Percentiles rank a stretch among this genome's conserved stretches.
phyloP scores from a whole-genome alignment of 2,888 invertebrate species.

The Xylophagus ater region DNA sequence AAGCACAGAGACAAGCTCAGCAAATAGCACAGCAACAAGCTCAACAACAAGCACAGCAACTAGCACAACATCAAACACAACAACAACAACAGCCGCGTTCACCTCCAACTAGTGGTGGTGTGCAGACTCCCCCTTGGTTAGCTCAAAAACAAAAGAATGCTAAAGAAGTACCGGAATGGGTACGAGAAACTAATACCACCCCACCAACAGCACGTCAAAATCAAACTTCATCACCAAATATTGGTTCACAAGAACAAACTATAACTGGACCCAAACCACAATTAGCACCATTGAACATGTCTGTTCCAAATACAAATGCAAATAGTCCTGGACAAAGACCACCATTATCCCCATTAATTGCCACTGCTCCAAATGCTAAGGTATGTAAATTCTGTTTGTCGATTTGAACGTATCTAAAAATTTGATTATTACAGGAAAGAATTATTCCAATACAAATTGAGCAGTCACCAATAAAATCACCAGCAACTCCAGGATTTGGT shows the following conservation, averaged over 20 bases:
- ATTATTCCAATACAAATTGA: slow-evolving; percentile 39
- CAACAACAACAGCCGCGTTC: slow-evolving; percentile 16
- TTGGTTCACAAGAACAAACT: slow-evolving; percentile 5
- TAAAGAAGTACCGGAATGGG: slow-evolving; percentile 35
- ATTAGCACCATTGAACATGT: too few species aligned
- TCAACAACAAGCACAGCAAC: slow-evolving; percentile 9
- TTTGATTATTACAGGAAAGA: slow-evolving; percentile 27
- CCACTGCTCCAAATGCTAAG: slow-evolving; percentile 15
- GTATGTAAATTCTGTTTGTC: slow-evolving; percentile 19
- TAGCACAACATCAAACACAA: slow-evolving; percentile 12
- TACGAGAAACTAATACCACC: slow-evolving; percentile 30
- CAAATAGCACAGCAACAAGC: slow-evolving; percentile 33
- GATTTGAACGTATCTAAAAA: neutral
- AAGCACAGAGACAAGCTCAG: slow-evolving; percentile 40
- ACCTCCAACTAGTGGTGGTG: slow-evolving; percentile 19
- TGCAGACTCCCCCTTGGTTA: slow-evolving; percentile 20
- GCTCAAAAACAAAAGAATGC: slow-evolving; percentile 21
- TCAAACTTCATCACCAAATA: slow-evolving; percentile 10
- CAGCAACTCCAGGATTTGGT: slow-evolving; percentile 24
- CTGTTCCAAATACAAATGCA: neutral
- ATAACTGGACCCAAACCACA: neutral
- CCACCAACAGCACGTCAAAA: slow-evolving; percentile 13
- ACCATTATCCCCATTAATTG: slow-evolving; percentile 7
- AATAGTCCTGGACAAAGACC: slow-evolving; percentile 8
- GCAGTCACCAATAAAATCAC: slow-evolving; percentile 25